These are phyloP conservation scores for Drosophila nebulosa DNA, from an alignment of 1,140 invertebrate genomes.

Conservation along the genomic window DNA sequence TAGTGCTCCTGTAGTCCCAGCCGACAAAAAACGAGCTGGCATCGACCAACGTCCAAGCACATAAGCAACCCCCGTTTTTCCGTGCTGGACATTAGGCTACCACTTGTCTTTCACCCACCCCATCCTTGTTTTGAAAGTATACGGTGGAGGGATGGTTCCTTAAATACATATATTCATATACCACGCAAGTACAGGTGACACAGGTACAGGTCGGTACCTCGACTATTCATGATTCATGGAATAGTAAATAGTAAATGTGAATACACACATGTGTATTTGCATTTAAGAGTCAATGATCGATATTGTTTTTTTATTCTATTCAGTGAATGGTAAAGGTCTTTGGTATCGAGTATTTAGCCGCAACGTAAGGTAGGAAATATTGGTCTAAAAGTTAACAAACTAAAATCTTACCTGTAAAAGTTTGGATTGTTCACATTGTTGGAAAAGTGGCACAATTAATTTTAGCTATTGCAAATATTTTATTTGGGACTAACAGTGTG, in stretches of 20 bases:
- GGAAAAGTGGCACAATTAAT: background rate
- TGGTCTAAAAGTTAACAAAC: no score
- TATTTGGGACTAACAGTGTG: background rate
- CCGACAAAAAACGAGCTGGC: slow-evolving; percentile 9
- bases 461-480: background rate
- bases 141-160: background rate
- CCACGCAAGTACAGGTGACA: background rate
- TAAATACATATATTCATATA: background rate
- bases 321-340: no score
- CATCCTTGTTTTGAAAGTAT: background rate
- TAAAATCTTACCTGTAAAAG: no score
- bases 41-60: slow-evolving; percentile 29
- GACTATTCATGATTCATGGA: background rate
- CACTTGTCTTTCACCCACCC: background rate
- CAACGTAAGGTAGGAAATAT: no score
- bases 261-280: background rate
- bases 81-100: slow-evolving; percentile 9
- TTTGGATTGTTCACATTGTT: no score
- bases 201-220: background rate
- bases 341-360: no score
- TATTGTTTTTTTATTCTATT: background rate
- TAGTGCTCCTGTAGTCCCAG: background rate
- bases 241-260: no score
- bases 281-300: background rate
- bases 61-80: slow-evolving; percentile 20